These are phyloP conservation scores for Dendrocincla fuliginosa DNA, from an alignment of 2,797 vertebrate genomes.

Conservation along the genomic window DNA sequence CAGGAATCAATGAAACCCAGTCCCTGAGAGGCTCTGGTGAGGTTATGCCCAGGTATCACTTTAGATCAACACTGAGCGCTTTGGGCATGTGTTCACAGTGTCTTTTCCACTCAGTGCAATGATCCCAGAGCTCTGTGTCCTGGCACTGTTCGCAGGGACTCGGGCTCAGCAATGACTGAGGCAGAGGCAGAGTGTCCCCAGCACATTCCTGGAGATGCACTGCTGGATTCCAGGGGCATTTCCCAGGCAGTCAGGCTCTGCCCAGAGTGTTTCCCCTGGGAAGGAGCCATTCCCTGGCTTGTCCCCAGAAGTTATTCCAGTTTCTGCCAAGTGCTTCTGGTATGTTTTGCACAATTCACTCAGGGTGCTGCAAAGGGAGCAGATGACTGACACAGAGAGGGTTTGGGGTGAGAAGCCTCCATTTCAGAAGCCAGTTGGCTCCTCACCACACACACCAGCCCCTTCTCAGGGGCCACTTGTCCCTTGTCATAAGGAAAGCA, in stretches of 20 bases:
- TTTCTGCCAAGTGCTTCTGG: neutral
- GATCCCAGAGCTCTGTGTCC: neutral
- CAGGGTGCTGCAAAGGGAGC: neutral
- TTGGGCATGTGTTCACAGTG: rapidly evolving
- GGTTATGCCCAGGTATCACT: rapidly evolving
- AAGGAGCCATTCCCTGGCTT: neutral
- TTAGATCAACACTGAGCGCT: neutral
- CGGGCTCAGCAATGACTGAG: rapidly evolving
- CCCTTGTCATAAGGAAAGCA: rapidly evolving
- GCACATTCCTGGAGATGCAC: rapidly evolving
- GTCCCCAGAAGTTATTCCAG: neutral
- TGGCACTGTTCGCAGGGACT: neutral
- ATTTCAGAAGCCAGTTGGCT: neutral
- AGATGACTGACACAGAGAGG: rapidly evolving
- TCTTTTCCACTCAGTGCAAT: rapidly evolving
- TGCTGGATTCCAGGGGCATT: neutral
- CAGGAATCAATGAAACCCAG: rapidly evolving
- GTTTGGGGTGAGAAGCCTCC: neutral
- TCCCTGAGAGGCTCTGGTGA: rapidly evolving
- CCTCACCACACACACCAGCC: neutral
- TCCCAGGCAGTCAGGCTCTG: neutral
- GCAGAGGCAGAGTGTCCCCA: neutral
- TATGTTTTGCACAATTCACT: neutral
- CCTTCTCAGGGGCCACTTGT: too few relatives aligned
- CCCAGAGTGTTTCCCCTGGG: rapidly evolving